These are phyloP conservation scores for Stenchaetothrips biformis DNA, from an alignment of 2,888 invertebrate species.

Conservation along the genomic window DNA sequence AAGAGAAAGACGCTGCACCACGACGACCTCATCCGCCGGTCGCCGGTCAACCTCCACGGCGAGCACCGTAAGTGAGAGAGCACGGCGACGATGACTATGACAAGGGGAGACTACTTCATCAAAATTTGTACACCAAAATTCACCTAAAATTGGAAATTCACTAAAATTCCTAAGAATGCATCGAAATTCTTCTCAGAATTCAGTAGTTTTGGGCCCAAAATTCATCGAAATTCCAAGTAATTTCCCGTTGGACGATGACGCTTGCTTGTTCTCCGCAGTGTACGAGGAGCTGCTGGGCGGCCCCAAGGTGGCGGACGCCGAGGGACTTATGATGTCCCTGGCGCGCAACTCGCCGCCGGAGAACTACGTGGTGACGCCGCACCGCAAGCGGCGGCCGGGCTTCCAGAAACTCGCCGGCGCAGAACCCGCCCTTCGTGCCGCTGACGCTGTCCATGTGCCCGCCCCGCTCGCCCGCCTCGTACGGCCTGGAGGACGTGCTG, in stretches of 20 bases:
- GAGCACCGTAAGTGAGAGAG: slow-evolving; percentile 4
- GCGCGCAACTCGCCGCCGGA: slow-evolving; percentile 69
- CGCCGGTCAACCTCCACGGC: slow-evolving; percentile 8
- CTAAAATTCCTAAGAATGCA: no score
- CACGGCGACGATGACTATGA: no score
- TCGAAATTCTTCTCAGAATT: no score
- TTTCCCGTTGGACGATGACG: no score
- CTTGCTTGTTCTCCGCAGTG: no score
- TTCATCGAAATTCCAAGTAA: no score
- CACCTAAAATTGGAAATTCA: no score
- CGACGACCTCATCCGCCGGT: slow-evolving; percentile 13
- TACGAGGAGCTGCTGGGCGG: slow-evolving; percentile 36
- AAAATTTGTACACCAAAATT: no score
- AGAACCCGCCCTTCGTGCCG: slow-evolving; percentile 81
- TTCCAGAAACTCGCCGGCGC: slow-evolving; percentile 83
- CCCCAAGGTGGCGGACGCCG: slow-evolving; percentile 57
- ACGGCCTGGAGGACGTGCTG: slow-evolving; percentile 19
- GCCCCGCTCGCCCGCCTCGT: neutral
- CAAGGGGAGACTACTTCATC: no score
- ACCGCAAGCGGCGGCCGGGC: slow-evolving; percentile 78
- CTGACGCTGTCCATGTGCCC: slow-evolving; percentile 63
- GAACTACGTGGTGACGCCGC: slow-evolving; percentile 81
- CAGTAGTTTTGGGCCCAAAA: no score
- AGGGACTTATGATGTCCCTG: slow-evolving; percentile 50
- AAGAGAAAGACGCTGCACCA: slow-evolving; percentile 15